Evolutionary conservation across 2,797 vertebrate species (phyloP).

Genomic region (Emys orbicularis): DNA sequence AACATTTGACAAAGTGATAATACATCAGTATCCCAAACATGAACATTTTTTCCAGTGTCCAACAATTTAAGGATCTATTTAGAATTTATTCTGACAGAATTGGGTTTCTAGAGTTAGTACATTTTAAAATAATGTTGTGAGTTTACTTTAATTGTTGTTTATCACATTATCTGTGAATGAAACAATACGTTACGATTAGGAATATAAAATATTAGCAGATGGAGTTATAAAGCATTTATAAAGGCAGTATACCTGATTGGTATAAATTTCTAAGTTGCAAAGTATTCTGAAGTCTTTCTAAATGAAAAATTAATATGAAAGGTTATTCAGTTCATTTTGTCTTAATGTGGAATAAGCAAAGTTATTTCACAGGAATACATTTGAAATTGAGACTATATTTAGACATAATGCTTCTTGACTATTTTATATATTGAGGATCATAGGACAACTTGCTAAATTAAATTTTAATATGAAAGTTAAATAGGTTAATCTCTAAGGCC

Average conservation of each 20-base stretch:
- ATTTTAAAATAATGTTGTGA: conserved; percentile 41
- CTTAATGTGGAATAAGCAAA: neutral
- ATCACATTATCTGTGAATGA: neutral
- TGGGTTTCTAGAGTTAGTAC: conserved; percentile 16
- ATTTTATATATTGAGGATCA: neutral
- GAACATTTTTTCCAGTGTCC: neutral
- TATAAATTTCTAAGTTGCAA: conserved; percentile 65
- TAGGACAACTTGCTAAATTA: conserved; percentile 32
- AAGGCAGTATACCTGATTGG: conserved; percentile 18
- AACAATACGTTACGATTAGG: neutral
- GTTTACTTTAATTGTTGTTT: neutral
- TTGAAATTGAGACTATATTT: neutral
- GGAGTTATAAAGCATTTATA: neutral
- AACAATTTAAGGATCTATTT: conserved; percentile 21
- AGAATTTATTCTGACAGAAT: conserved; percentile 13
- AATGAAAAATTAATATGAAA: conserved; percentile 59
- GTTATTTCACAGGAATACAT: neutral
- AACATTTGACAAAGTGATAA: conserved; percentile 35
- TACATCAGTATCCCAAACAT: neutral
- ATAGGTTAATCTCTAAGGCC: conserved; percentile 9
- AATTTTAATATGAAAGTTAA: conserved; percentile 46
- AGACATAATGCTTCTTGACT: neutral
- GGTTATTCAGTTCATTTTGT: conserved; percentile 36
- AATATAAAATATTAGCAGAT: conserved; percentile 3
- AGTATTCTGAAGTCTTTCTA: conserved; percentile 32